phyloP scores from a whole-genome alignment of 2,113 vertebrate genomes.

The Cygnus buccinator region DNA sequence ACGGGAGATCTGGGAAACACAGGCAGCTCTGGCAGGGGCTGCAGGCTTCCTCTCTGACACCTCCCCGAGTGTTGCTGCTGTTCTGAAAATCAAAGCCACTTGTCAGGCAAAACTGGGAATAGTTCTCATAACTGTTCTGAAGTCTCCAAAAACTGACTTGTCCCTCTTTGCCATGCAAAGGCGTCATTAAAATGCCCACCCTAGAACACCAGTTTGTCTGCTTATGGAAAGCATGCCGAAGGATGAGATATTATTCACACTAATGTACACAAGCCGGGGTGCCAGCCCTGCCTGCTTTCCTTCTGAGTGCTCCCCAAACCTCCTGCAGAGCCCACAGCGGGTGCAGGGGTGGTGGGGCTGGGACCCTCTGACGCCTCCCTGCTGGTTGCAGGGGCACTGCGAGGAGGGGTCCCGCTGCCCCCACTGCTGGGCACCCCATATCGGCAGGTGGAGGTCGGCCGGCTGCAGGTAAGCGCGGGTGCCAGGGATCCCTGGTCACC shows the following conservation, averaged over 20 bases:
- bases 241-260: background rate
- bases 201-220: background rate
- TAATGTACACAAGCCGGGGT: background rate
- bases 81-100: background rate
- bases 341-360: background rate
- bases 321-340: background rate
- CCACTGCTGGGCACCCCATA: slow-evolving; percentile 26
- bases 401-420: slow-evolving; percentile 42
- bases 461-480: background rate
- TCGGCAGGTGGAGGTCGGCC: background rate
- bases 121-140: background rate
- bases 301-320: background rate
- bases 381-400: slow-evolving; percentile 21
- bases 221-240: background rate
- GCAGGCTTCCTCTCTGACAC: background rate
- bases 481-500: background rate
- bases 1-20: background rate
- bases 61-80: background rate
- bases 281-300: background rate
- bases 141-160: background rate
- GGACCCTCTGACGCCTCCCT: background rate
- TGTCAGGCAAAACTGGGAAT: background rate
- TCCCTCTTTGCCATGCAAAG: background rate
- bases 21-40: background rate
- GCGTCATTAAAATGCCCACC: background rate